Evolutionary conservation across 1,140 invertebrate genomes (phyloP).

Genomic region (Ceratina japonica): DNA sequence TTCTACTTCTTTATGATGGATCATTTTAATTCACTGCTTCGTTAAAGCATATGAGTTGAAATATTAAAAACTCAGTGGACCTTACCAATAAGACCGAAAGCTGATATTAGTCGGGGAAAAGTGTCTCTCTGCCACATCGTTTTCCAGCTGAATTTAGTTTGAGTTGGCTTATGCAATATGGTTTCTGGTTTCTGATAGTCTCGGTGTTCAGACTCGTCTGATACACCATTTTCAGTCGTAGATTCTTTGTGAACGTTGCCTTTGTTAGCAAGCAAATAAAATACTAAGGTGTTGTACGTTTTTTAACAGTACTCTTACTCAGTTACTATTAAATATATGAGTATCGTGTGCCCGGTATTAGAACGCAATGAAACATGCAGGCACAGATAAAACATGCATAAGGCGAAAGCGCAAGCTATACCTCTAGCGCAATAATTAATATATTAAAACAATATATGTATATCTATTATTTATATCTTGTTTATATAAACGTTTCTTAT

Average conservation of each 20-base stretch:
- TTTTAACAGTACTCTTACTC: slow-evolving; percentile 39
- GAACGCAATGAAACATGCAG: slow-evolving; percentile 17
- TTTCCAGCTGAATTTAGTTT: slow-evolving; percentile 73
- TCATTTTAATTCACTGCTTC: too few species aligned
- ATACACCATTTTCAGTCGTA: slow-evolving; percentile 47
- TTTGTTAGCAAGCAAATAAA: slow-evolving; percentile 70
- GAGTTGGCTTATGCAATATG: slow-evolving; percentile 69
- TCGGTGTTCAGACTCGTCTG: slow-evolving; percentile 61
- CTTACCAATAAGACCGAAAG: slow-evolving; percentile 75
- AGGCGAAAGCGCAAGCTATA: slow-evolving; percentile 36
- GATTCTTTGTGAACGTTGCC: slow-evolving; percentile 65
- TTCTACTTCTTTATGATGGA: not conserved
- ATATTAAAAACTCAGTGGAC: slow-evolving; percentile 56
- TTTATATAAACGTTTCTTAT: slow-evolving; percentile 13
- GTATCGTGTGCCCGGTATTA: slow-evolving; percentile 34
- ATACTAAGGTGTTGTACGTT: slow-evolving; percentile 54
- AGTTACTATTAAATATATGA: slow-evolving; percentile 32
- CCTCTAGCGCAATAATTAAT: not conserved
- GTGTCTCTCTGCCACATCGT: slow-evolving; percentile 71
- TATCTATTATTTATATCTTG: not conserved
- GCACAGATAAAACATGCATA: slow-evolving; percentile 40
- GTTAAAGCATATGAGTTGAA: not conserved
- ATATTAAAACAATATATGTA: slow-evolving; percentile 5
- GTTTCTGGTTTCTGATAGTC: slow-evolving; percentile 59
- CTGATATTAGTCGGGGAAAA: slow-evolving; percentile 71